Evolutionary conservation across 1,140 invertebrate species (phyloP).

Genomic region (Venturia canescens): DNA sequence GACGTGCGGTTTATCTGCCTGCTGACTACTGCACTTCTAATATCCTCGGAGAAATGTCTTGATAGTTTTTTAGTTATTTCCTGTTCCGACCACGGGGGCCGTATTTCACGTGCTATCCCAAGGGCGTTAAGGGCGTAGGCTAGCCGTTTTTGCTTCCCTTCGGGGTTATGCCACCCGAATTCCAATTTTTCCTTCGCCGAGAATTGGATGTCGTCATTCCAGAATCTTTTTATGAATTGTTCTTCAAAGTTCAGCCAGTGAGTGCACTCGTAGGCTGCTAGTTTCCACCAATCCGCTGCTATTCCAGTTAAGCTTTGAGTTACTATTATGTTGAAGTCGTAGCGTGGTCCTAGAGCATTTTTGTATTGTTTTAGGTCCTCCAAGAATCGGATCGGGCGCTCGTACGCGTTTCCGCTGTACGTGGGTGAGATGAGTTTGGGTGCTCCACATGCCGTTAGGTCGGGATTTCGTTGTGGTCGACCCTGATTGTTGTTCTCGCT

Average conservation of each 20-base stretch:
- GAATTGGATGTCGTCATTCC: constrained; percentile 10
- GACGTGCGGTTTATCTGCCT: neutral
- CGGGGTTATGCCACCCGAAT: constrained; percentile 7
- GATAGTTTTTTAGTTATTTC: neutral
- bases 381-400: neutral
- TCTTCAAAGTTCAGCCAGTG: neutral
- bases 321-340: constrained; percentile 12
- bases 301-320: neutral
- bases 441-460: neutral
- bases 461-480: neutral
- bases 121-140: neutral
- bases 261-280: neutral
- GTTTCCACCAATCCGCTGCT: constrained; percentile 20
- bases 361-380: neutral
- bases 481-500: neutral
- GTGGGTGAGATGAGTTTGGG: neutral
- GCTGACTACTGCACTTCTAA: neutral
- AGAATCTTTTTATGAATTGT: neutral
- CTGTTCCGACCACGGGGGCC: neutral
- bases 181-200: neutral
- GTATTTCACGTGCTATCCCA: neutral
- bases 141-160: neutral
- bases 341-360: neutral
- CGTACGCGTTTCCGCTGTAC: neutral
- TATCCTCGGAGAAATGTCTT: constrained; percentile 4